These are phyloP conservation scores for Leuctra nigra DNA, from an alignment of 2,888 invertebrate species.

Conservation along the genomic window DNA sequence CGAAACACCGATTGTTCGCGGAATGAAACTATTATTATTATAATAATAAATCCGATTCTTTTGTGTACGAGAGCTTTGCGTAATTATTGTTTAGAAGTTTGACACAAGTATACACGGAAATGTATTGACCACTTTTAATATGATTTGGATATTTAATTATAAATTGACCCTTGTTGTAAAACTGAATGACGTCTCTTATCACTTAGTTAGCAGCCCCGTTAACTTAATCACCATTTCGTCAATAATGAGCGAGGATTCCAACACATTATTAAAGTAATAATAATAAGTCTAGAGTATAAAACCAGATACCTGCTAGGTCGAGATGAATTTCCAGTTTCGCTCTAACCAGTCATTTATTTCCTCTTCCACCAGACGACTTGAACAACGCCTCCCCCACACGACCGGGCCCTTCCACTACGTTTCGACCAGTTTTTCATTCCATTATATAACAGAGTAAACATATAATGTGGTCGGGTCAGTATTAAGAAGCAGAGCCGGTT, in stretches of 20 bases:
- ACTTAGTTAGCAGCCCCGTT: slow-evolving; percentile 1
- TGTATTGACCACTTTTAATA: too few relatives aligned
- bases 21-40: too few relatives aligned
- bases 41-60: too few relatives aligned
- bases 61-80: too few relatives aligned
- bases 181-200: too few relatives aligned
- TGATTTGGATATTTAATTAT: too few relatives aligned
- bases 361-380: not conserved
- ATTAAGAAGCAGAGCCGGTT: slow-evolving; percentile 4
- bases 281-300: slow-evolving; percentile 8
- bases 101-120: too few relatives aligned
- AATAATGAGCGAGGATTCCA: not conserved
- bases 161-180: too few relatives aligned
- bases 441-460: slow-evolving; percentile 15
- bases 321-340: slow-evolving; percentile 15
- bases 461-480: slow-evolving; percentile 12
- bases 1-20: not conserved
- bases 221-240: slow-evolving; percentile 1
- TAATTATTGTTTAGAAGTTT: too few relatives aligned
- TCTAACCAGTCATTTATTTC: slow-evolving; percentile 10
- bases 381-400: slow-evolving; percentile 11
- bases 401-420: slow-evolving; percentile 1
- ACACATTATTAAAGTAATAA: slow-evolving; percentile 3
- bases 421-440: slow-evolving; percentile 12
- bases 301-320: slow-evolving; percentile 5